Percentiles rank a stretch among this genome's conserved stretches.
These are phyloP conservation scores for Imbricaverruca yamaguchii DNA, from an alignment of 2,888 invertebrate genomes.

Conservation along the genomic window DNA sequence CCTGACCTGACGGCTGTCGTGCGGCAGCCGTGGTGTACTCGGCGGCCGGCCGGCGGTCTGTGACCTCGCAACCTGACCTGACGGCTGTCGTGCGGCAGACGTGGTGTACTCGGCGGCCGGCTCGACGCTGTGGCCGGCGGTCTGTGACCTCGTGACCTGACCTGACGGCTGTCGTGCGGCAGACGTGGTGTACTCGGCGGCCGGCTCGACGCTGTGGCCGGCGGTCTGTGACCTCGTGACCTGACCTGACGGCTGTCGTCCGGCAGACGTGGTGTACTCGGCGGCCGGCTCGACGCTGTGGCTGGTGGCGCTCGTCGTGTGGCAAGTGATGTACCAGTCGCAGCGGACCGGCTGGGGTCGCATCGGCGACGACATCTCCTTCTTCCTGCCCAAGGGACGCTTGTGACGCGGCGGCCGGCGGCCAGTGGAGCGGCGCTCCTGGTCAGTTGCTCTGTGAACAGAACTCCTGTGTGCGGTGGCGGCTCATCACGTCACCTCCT, in stretches of 20 bases:
- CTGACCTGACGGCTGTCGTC: too few relatives aligned
- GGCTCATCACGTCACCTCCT: too few relatives aligned
- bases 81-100: too few relatives aligned
- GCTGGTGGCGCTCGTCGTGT: slow-evolving; percentile 14
- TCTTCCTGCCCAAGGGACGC: slow-evolving; percentile 14
- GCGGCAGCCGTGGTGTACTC: slow-evolving; percentile 3
- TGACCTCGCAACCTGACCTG: too few relatives aligned
- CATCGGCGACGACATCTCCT: slow-evolving; percentile 15
- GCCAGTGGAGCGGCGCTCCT: too few relatives aligned
- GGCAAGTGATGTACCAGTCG: slow-evolving; percentile 14
- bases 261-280: slow-evolving; percentile 1
- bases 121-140: not conserved
- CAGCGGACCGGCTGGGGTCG: slow-evolving; percentile 4
- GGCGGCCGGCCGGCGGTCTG: too few relatives aligned
- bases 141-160: too few relatives aligned
- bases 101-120: not conserved
- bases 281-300: not conserved
- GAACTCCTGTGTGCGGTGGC: too few relatives aligned
- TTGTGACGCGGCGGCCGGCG: not conserved
- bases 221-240: too few relatives aligned
- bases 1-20: not conserved
- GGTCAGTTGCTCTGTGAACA: too few relatives aligned
- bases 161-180: not conserved
- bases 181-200: not conserved
- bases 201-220: not conserved